Percentiles rank a stretch among this genome's conserved stretches.
Conservation (phyloP, 2,797 vertebrate genomes). For the Varecia variegata region DNA sequence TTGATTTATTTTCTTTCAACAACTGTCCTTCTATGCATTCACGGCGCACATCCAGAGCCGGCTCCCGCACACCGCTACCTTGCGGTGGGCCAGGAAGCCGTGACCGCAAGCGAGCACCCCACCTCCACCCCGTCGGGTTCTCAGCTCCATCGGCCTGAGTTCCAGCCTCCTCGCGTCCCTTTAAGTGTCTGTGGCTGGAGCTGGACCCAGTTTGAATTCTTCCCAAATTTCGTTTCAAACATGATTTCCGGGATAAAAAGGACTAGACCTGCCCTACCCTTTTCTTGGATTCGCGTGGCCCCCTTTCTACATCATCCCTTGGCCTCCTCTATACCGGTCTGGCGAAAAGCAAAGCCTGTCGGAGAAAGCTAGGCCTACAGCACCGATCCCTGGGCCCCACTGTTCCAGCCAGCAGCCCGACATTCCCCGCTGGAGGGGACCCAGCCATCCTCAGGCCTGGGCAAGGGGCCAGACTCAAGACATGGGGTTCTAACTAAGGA, state of each 20-base stretch:
- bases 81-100: accelerated
- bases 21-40: not conserved
- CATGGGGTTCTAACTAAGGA: not conserved
- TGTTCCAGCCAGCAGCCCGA: not conserved
- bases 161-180: not conserved
- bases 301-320: accelerated
- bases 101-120: accelerated
- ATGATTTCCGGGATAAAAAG: not conserved
- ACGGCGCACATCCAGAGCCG: accelerated
- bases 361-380: not conserved
- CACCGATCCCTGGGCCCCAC: accelerated
- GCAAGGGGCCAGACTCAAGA: not conserved
- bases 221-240: not conserved
- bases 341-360: not conserved
- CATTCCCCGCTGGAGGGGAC: not conserved
- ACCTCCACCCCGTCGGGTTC: not conserved
- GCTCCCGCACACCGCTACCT: accelerated
- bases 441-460: not conserved
- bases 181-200: not conserved
- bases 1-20: not conserved
- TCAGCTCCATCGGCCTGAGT: not conserved
- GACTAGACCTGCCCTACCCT: too few species aligned
- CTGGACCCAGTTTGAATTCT: not conserved
- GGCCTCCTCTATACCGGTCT: accelerated
- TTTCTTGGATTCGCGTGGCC: accelerated